phyloP scores from a whole-genome alignment of 2,888 invertebrate genomes.

The Leuctra nigra region DNA sequence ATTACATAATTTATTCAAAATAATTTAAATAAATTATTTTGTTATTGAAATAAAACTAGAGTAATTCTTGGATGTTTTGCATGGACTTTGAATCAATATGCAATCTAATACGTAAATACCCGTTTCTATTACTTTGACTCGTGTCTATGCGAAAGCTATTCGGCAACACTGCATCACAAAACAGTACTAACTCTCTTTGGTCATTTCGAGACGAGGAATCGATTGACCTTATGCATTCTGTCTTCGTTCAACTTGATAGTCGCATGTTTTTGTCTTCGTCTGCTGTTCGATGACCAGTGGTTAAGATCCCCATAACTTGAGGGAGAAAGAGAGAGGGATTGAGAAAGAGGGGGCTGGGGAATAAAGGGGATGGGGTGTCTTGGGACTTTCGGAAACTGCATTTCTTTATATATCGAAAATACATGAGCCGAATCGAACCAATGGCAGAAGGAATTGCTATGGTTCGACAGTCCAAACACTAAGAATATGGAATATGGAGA shows the following conservation, averaged over 20 bases:
- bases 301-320: conserved; percentile 17
- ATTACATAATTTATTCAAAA: too few species aligned
- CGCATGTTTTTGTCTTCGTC: neutral
- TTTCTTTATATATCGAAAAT: conserved; percentile 22
- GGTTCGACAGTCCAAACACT: neutral
- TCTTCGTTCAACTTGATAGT: conserved; percentile 1
- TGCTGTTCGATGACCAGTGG: neutral
- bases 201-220: conserved; percentile 22
- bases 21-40: too few species aligned
- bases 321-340: neutral
- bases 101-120: too few species aligned
- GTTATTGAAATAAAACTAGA: too few species aligned
- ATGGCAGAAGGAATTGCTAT: conserved; percentile 14
- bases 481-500: conserved; percentile 20
- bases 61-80: too few species aligned
- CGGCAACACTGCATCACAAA: conserved; percentile 19
- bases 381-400: conserved; percentile 17
- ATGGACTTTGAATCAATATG: too few species aligned
- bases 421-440: conserved; percentile 19
- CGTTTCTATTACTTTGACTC: neutral
- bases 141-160: neutral
- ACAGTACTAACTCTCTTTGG: conserved; percentile 17
- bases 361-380: conserved; percentile 4
- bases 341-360: neutral
- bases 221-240: conserved; percentile 22